Percentiles rank a stretch among this genome's conserved stretches.
phyloP scores from a whole-genome alignment of 2,113 vertebrate genomes.

The Pleuronectes platessa region DNA sequence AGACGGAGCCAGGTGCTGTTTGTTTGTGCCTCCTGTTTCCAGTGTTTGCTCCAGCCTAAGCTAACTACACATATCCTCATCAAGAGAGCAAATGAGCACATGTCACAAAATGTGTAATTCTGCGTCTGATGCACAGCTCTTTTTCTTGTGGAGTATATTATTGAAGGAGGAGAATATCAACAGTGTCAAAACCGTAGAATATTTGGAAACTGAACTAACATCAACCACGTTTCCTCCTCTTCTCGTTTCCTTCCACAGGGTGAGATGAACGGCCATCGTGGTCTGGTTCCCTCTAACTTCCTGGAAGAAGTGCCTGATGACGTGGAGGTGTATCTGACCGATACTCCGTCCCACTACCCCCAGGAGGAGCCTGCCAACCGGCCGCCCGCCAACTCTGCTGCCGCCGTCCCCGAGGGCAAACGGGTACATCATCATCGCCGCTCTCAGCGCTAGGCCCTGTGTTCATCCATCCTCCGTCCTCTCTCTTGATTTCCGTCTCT shows the following conservation, averaged over 20 bases:
- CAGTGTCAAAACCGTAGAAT: too few species aligned
- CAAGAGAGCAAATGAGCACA: too few species aligned
- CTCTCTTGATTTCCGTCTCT: conserved; percentile 81
- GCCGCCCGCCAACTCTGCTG: conserved; percentile 59
- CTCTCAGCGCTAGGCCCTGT: conserved; percentile 85
- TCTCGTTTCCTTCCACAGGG: conserved; percentile 79
- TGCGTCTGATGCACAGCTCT: too few species aligned
- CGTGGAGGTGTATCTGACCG: conserved; percentile 94
- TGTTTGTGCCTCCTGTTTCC: not conserved
- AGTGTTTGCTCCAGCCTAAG: not conserved
- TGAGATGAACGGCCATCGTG: conserved; percentile 91
- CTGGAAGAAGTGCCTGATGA: conserved; percentile 88
- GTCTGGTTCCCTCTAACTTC: conserved; percentile 97
- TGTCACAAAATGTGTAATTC: too few species aligned
- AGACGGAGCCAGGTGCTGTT: not conserved
- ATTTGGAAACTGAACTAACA: too few species aligned
- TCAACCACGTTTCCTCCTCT: not conserved
- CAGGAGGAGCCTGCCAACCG: conserved; percentile 82
- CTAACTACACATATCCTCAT: too few species aligned
- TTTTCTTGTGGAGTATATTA: not conserved
- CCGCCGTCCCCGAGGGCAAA: conserved; percentile 78
- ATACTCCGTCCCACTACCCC: conserved; percentile 85
- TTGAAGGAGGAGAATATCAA: too few species aligned
- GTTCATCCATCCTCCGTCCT: conserved; percentile 83
- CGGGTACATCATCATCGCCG: conserved; percentile 86